These are phyloP conservation scores for Acyrthosiphon pisum DNA, from an alignment of 1,140 invertebrate species.

Conservation along the genomic window DNA sequence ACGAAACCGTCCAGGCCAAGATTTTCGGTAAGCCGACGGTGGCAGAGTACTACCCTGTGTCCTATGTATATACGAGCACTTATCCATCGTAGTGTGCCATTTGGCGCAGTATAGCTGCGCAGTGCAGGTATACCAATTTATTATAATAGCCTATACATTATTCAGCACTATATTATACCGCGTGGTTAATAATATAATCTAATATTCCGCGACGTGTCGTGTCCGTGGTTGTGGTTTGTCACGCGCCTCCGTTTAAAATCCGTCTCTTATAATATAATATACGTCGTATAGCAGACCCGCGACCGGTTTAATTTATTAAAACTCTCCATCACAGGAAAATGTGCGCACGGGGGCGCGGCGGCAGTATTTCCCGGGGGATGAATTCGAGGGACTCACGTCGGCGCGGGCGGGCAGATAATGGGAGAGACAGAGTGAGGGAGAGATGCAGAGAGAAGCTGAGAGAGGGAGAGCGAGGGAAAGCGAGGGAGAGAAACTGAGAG, in stretches of 20 bases:
- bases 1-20: background rate
- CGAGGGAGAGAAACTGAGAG: background rate
- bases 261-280: background rate
- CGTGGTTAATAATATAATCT: background rate
- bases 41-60: background rate
- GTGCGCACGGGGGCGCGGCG: background rate
- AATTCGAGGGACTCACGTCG: background rate
- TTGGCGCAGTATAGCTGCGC: too few species aligned
- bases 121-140: background rate
- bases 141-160: conserved; percentile 6
- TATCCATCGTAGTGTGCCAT: background rate
- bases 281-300: background rate
- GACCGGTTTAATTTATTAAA: background rate
- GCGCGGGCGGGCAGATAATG: background rate
- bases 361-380: background rate
- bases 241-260: background rate
- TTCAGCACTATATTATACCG: background rate
- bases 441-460: background rate
- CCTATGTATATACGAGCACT: background rate
- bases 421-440: background rate
- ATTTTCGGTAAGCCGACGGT: background rate
- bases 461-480: background rate
- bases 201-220: background rate
- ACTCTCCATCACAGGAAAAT: background rate
- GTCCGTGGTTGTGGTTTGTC: background rate